Evolutionary conservation across 2,888 invertebrate genomes (phyloP).

Genomic region (Cryptus armator): DNA sequence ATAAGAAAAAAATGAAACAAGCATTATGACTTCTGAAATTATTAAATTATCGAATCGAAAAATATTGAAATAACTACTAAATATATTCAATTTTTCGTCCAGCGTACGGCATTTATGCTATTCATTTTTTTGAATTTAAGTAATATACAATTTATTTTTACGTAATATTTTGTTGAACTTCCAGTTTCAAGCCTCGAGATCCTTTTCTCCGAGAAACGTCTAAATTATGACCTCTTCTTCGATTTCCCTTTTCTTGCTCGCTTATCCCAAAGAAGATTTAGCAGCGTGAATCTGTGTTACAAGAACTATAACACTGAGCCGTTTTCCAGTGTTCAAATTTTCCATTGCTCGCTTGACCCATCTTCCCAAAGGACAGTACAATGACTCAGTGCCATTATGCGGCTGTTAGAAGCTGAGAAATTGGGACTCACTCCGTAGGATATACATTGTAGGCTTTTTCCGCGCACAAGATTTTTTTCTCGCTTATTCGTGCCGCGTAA

Average conservation of each 20-base stretch:
- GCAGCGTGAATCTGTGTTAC: slow-evolving; percentile 24
- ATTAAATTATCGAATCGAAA: neutral
- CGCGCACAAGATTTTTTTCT: slow-evolving; percentile 7
- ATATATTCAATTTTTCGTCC: neutral
- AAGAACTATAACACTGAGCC: slow-evolving; percentile 9
- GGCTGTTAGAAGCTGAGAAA: slow-evolving; percentile 79
- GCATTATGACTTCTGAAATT: neutral
- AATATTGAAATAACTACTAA: neutral
- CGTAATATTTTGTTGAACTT: neutral
- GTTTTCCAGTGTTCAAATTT: slow-evolving; percentile 23
- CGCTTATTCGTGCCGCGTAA: slow-evolving; percentile 28
- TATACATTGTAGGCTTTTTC: slow-evolving; percentile 67
- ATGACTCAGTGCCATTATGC: slow-evolving; percentile 74
- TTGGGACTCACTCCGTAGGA: slow-evolving; percentile 74
- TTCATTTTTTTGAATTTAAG: neutral
- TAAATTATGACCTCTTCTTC: slow-evolving; percentile 67
- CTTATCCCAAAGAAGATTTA: slow-evolving; percentile 29
- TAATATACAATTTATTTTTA: neutral
- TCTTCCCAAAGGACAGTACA: slow-evolving; percentile 7
- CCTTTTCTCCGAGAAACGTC: slow-evolving; percentile 44
- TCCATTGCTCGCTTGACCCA: slow-evolving; percentile 12
- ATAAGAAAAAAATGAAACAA: slow-evolving; percentile 12
- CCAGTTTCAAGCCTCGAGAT: too few species aligned
- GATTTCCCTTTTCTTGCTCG: slow-evolving; percentile 57
- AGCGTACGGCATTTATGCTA: neutral